Evolutionary conservation across 53 echinoderm and acorn worm genomes (phyloP), one percentile per base, ranked within the genome.

Genomic region (Mesocentrotus franciscanus): DNA sequence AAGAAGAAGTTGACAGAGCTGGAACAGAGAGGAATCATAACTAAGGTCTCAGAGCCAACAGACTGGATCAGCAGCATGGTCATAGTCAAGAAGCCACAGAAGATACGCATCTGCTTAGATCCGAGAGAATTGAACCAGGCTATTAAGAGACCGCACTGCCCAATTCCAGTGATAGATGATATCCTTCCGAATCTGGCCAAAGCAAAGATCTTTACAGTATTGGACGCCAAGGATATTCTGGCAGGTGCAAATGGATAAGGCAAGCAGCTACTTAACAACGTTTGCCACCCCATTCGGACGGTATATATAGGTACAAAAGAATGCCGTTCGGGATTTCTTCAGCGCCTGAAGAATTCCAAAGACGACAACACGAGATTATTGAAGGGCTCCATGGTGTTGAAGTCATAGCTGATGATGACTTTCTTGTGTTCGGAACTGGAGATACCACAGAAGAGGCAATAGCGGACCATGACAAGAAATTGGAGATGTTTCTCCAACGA

Each of bases 31-130:
- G 90, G 94, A 24, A 95, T 95, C 49, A 95, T 89, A 95, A 72
- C 56, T 4, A 96, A 96, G 89, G 95, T 96, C 27, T 90, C 96
- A 12, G 89, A 94, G 81, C 95, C 95, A 27, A 95, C 92, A 56
- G 96, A 95, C 10, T 92, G 96, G 96, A 95, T 96, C 34, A 96
- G 95, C 55, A 96, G 95, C 62, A 74, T 95, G 87, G 78, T 95
- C 24, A 61, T 92, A 27, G 92, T 92, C 33, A 95, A 24, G 87
- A 95, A 95, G 87, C 95, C 95, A 78, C 30, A 94, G 26, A 94
- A 94, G 15, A 34, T 94, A 56, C 68, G 94, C 68, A 78, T 94
- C 59, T 94, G 94, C 84, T 78, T 95, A 20, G 87, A 95, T 62
- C 87, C 87, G 18, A 84, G 78, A 49, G 56, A 75, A 11, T 30